A percentile compares a stretch with the other conserved stretches of the same genome.
Evolutionary conservation across 2,113 vertebrate genomes (phyloP).

Genomic region (Stegostoma tigrinum): DNA sequence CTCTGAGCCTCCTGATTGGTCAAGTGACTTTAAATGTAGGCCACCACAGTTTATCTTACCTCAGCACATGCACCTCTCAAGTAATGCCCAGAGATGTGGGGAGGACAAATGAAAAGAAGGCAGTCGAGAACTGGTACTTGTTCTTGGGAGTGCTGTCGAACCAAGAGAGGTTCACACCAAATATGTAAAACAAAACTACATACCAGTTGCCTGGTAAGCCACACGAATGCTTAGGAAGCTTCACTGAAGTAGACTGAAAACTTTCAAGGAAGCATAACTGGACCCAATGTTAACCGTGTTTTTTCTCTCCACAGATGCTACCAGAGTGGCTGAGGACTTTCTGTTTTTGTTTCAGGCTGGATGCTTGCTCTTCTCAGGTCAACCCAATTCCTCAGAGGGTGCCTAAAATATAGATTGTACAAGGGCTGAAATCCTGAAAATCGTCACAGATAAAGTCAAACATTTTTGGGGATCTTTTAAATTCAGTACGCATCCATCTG

Average conservation of each 20-base stretch:
- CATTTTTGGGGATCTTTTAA: neutral
- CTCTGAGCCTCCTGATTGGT: neutral
- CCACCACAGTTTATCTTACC: neutral
- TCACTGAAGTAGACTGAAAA: neutral
- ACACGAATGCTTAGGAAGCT: neutral
- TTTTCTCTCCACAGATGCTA: no score
- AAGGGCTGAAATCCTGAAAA: neutral
- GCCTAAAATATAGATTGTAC: neutral
- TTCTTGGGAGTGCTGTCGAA: neutral
- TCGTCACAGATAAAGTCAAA: no score
- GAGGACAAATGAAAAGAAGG: neutral
- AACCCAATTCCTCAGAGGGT: neutral
- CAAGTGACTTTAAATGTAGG: neutral
- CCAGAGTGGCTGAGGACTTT: no score
- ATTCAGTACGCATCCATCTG: neutral
- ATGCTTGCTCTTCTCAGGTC: neutral
- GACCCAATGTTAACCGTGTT: no score
- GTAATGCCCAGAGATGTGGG: neutral
- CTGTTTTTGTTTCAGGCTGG: neutral
- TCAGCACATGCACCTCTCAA: neutral
- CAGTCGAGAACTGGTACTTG: neutral
- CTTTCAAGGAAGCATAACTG: neutral
- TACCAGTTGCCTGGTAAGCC: neutral
- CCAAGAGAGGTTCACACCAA: neutral
- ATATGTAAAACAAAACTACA: neutral